Conservation (phyloP, 2,888 invertebrate species). For the Laspeyria flexula region DNA sequence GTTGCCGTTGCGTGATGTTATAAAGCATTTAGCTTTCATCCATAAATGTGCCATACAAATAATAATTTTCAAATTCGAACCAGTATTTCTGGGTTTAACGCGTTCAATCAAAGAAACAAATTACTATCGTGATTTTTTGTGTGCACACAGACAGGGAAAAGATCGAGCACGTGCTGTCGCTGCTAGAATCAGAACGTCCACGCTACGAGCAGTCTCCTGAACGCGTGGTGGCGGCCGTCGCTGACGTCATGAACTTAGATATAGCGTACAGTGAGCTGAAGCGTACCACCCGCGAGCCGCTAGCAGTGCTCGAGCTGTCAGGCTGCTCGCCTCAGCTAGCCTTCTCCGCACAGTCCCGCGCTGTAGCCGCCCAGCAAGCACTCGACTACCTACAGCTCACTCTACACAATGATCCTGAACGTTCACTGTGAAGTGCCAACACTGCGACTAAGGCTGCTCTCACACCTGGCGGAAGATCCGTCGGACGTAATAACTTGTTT, state of each 20-base stretch:
- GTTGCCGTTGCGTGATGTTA: too few relatives aligned
- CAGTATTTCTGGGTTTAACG: too few relatives aligned
- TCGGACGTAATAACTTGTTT: too few relatives aligned
- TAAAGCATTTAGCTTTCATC: too few relatives aligned
- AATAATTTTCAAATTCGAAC: too few relatives aligned
- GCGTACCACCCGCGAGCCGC: constrained; percentile 15
- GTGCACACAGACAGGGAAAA: constrained; percentile 38
- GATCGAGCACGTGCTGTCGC: constrained; percentile 21
- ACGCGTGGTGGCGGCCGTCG: constrained; percentile 39
- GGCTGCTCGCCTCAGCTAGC: constrained; percentile 44
- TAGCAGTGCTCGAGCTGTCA: constrained; percentile 48
- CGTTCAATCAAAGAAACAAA: too few relatives aligned
- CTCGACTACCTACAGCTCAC: constrained; percentile 53
- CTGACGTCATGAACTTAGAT: constrained; percentile 45
- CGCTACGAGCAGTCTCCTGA: constrained; percentile 12
- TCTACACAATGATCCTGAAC: constrained; percentile 20
- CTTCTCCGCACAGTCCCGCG: constrained; percentile 32
- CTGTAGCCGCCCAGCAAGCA: constrained; percentile 49
- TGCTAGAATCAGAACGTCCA: constrained; percentile 26
- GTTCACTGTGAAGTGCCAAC: too few relatives aligned
- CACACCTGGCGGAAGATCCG: too few relatives aligned
- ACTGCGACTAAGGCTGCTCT: too few relatives aligned
- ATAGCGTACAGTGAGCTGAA: constrained; percentile 26
- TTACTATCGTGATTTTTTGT: too few relatives aligned
- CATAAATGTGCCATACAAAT: too few relatives aligned